phyloP scores from a whole-genome alignment of 53 echinoderm and acorn worm species.

The Arbacia lixula region DNA sequence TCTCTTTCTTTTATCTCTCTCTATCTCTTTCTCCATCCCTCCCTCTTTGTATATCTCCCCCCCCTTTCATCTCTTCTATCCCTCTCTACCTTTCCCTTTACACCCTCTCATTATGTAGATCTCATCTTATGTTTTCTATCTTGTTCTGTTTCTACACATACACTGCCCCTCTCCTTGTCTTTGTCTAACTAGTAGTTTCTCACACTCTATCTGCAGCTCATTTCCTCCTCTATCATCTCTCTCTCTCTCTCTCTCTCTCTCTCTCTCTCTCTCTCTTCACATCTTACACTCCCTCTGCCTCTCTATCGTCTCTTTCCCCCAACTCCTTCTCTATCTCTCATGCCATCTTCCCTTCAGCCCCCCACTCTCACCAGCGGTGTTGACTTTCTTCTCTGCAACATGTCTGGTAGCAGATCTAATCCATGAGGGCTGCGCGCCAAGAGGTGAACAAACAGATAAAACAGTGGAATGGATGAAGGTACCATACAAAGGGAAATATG shows the following conservation, averaged over 20 bases:
- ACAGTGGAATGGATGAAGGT: neutral
- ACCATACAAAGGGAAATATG: too few species aligned
- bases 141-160: too few species aligned
- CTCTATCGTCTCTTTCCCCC: neutral
- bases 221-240: neutral
- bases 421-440: slow-evolving; percentile 60
- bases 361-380: slow-evolving; percentile 89
- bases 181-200: too few species aligned
- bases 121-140: too few species aligned
- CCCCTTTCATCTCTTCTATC: neutral
- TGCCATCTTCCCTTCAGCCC: neutral
- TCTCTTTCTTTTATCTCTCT: neutral
- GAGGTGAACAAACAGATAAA: slow-evolving; percentile 3
- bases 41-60: neutral
- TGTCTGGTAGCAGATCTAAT: slow-evolving; percentile 86
- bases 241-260: neutral
- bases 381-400: slow-evolving; percentile 84
- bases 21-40: neutral
- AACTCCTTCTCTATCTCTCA: neutral
- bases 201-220: neutral
- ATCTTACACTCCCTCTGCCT: neutral
- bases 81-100: neutral
- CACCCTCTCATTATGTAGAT: neutral
- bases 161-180: too few species aligned
- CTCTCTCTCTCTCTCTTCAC: neutral